phyloP scores from a whole-genome alignment of 2,888 invertebrate species.

The Eupithecia vulgata region DNA sequence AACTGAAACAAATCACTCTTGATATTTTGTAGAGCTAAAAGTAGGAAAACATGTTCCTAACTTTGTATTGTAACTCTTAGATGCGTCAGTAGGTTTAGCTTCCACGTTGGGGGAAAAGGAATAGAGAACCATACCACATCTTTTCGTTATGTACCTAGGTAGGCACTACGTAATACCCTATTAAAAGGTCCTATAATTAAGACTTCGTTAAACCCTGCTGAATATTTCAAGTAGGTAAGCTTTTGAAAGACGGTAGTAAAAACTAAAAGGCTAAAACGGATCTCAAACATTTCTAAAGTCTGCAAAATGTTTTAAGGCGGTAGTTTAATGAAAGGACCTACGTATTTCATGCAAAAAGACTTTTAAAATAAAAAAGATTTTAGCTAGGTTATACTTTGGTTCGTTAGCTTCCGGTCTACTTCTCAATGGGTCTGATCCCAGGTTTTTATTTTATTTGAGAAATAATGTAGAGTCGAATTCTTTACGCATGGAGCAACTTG shows the following conservation, averaged over 20 bases:
- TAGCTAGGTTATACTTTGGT: not conserved
- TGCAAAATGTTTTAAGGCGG: slow-evolving; percentile 49
- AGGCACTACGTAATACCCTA: not conserved
- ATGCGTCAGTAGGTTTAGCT: not conserved
- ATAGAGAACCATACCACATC: not conserved
- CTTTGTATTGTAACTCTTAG: not conserved
- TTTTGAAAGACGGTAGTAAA: slow-evolving; percentile 68
- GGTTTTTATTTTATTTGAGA: not conserved
- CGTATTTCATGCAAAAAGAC: slow-evolving; percentile 1
- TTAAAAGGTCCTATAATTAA: slow-evolving; percentile 66
- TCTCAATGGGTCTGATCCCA: not conserved
- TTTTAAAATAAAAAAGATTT: not conserved
- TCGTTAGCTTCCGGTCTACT: not conserved
- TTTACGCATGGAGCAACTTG: not conserved
- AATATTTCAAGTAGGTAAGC: slow-evolving; percentile 65
- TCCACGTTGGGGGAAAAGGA: not conserved
- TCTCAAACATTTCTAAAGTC: slow-evolving; percentile 57
- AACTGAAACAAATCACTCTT: not conserved
- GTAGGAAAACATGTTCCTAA: not conserved
- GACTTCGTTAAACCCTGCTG: slow-evolving; percentile 74
- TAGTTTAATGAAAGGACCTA: slow-evolving; percentile 18
- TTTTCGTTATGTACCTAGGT: not conserved
- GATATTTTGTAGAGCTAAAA: not conserved
- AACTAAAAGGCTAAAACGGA: slow-evolving; percentile 59
- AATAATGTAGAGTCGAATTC: not conserved